phyloP scores from a whole-genome alignment of 2,888 invertebrate genomes.

The Eupsilia transversa region DNA sequence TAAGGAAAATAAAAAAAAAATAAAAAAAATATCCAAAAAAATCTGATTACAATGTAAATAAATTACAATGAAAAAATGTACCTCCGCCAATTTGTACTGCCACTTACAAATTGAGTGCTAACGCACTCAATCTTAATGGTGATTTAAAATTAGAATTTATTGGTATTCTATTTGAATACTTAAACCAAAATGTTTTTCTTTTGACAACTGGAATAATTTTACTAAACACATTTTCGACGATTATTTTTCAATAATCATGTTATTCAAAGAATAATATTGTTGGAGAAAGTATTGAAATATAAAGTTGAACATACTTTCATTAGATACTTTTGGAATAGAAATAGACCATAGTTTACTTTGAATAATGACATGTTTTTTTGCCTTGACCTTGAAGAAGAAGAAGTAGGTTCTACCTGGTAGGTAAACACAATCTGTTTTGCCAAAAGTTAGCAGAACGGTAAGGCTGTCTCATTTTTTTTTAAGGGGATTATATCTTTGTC shows the following conservation, averaged over 20 bases:
- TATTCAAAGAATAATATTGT: neutral
- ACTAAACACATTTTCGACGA: neutral
- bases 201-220: neutral
- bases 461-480: neutral
- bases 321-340: neutral
- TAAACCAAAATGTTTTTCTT: too few species aligned
- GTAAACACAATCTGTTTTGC: neutral
- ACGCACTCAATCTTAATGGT: too few species aligned
- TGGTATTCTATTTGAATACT: too few species aligned
- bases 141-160: too few species aligned
- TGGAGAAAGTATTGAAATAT: neutral
- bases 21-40: too few species aligned
- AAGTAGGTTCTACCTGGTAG: neutral
- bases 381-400: neutral
- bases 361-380: neutral
- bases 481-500: too few species aligned
- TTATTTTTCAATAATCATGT: neutral
- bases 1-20: too few species aligned
- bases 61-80: too few species aligned
- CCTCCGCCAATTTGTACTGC: too few species aligned
- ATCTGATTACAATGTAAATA: too few species aligned
- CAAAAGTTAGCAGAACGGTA: too few species aligned
- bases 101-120: neutral
- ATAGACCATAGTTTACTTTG: neutral
- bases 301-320: neutral